phyloP scores from a whole-genome alignment of 2,888 invertebrate species.

The Drosophila pullipes region DNA sequence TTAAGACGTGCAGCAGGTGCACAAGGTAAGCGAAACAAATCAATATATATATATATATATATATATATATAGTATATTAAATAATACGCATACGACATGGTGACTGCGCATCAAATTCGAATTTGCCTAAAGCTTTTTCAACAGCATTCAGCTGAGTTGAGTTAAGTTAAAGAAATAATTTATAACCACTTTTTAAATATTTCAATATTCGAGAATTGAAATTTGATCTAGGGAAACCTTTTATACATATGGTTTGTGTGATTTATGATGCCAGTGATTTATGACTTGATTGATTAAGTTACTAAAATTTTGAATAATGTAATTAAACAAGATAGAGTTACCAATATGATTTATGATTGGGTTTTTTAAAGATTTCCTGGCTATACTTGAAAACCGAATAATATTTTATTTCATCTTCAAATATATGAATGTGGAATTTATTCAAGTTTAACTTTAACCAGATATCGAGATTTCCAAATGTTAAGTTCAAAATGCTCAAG shows the following conservation, averaged over 20 bases:
- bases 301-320: background rate
- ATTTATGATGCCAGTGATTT: background rate
- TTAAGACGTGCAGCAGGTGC: slow-evolving; percentile 58
- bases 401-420: background rate
- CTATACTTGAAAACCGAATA: background rate
- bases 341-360: slow-evolving; percentile 1
- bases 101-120: slow-evolving; percentile 59
- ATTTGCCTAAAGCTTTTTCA: background rate
- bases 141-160: background rate
- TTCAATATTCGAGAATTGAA: slow-evolving; percentile 1
- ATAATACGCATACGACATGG: slow-evolving; percentile 69
- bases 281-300: slow-evolving; percentile 7
- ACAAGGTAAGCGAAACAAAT: slow-evolving; percentile 45
- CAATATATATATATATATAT: background rate
- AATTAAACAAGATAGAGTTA: background rate
- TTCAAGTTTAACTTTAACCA: background rate
- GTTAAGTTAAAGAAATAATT: background rate
- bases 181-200: background rate
- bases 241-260: background rate
- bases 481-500: background rate
- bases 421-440: background rate
- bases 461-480: background rate
- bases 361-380: background rate
- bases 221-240: slow-evolving; percentile 1
- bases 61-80: background rate